Conservation (phyloP, 2,113 vertebrate genomes). For the Triplophysa siluroides region DNA sequence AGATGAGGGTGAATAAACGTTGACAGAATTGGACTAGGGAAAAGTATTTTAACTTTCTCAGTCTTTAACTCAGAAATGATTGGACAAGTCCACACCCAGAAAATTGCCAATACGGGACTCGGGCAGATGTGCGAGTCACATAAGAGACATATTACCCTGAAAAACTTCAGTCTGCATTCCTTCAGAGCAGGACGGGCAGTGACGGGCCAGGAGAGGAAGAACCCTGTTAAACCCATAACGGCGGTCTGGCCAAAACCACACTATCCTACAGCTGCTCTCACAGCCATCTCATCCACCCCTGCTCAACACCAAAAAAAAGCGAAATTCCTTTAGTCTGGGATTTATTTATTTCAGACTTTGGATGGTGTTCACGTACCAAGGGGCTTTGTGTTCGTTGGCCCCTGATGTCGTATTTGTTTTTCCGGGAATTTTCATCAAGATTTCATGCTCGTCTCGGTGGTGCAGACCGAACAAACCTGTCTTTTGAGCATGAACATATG, state of each 20-base stretch:
- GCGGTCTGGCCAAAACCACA: conserved; percentile 50
- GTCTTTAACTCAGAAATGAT: not conserved
- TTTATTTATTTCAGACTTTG: conserved; percentile 39
- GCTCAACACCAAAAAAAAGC: not conserved
- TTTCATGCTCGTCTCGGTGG: conserved; percentile 6
- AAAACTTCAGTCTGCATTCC: conserved; percentile 50
- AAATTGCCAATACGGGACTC: conserved; percentile 32
- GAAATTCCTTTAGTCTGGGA: conserved; percentile 17
- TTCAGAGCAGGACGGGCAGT: conserved; percentile 34
- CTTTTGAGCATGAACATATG: not conserved
- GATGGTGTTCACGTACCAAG: not conserved
- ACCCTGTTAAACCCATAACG: conserved; percentile 49
- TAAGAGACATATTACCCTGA: conserved; percentile 45
- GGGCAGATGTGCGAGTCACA: conserved; percentile 7
- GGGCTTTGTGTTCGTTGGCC: conserved; percentile 42
- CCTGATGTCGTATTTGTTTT: conserved; percentile 34
- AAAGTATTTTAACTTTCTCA: no score
- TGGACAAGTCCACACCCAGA: not conserved
- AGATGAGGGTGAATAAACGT: no score
- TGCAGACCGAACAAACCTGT: not conserved
- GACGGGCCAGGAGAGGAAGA: conserved; percentile 31
- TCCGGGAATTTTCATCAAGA: conserved; percentile 18
- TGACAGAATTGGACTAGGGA: no score
- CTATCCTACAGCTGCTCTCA: conserved; percentile 54
- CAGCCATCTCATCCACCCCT: conserved; percentile 20